Evolutionary conservation across 1,140 invertebrate genomes (phyloP).

Genomic region (Drosophila ananassae): DNA sequence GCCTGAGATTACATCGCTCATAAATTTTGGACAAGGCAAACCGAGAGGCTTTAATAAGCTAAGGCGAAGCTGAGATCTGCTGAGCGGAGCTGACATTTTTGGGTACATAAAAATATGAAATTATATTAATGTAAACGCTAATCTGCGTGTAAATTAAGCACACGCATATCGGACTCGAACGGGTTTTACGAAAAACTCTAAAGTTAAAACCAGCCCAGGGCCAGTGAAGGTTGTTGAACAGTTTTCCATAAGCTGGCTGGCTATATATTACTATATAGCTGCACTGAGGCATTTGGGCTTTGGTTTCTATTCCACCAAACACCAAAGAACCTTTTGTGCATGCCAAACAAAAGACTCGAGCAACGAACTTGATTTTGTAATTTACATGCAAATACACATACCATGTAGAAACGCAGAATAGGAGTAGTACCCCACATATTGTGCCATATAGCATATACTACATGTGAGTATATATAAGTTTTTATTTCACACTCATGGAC

Average conservation of each 20-base stretch:
- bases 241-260: conserved; percentile 21
- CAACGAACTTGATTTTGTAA: conserved; percentile 82
- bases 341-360: conserved; percentile 70
- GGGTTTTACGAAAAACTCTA: conserved; percentile 44
- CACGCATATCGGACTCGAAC: conserved; percentile 64
- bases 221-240: conserved; percentile 55
- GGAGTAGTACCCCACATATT: conserved; percentile 7
- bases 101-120: conserved; percentile 73
- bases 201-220: conserved; percentile 19
- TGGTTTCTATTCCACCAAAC: conserved; percentile 65
- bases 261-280: conserved; percentile 11
- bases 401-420: conserved; percentile 26
- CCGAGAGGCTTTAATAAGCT: background rate
- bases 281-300: conserved; percentile 34
- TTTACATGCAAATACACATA: conserved; percentile 63
- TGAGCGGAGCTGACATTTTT: conserved; percentile 41
- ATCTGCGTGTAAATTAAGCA: conserved; percentile 77
- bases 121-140: conserved; percentile 74
- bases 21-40: conserved; percentile 50
- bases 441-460: conserved; percentile 4
- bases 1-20: conserved; percentile 47
- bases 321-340: conserved; percentile 73
- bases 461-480: conserved; percentile 33
- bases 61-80: background rate
- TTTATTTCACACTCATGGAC: conserved; percentile 77